Evolutionary conservation across 1,140 invertebrate species (phyloP), one percentile per base, ranked within the genome.

Genomic region (Drosophila pruinosa): DNA sequence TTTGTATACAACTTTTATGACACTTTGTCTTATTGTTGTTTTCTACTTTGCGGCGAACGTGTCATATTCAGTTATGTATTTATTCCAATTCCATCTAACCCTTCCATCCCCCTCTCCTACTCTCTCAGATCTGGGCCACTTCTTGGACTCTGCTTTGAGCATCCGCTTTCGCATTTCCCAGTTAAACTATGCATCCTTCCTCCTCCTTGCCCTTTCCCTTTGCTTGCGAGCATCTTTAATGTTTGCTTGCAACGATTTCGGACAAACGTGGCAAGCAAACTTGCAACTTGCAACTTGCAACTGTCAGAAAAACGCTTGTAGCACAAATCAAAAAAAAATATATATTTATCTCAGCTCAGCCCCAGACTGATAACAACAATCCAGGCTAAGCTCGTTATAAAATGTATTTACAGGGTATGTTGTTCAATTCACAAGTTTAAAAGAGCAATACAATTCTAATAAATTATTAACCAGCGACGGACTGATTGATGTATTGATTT

Each of bases 61-160:
- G 80, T 85, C 80, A 85, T 81, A 86, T 85, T 85, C 80, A 85
- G 80, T 85, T 85, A 85, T 86, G 80, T 86, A 85, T 85, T 85
- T 85, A 86, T 85, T 81, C 74, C 80, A 68, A 71, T 71, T 83
- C 56, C 58, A n/a, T 36, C 17, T 34, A 31, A n/a, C 6, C 45
- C 26, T 3, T n/a, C 15, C 6, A 10, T 21, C n/a, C 34, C 15
- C 17, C 24, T n/a, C 4, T 8, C n/a, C 10, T 2, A 8, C 14
- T 21, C n/a, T 36, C 21, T 47, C 45, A 45, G 24, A 67, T 28
- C 47, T 48, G 61, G 47, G 69, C 21, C 31, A 21, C 43, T 56
- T 26, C 63, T 57, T 57, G 48, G 36, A 62, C 34, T 72, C 19
- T 41, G 54, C 43, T 73, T 85, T 85, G 80, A 85, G 80, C 64